These are phyloP conservation scores for Corythaixoides concolor DNA, from an alignment of 2,113 vertebrate genomes.

Conservation along the genomic window DNA sequence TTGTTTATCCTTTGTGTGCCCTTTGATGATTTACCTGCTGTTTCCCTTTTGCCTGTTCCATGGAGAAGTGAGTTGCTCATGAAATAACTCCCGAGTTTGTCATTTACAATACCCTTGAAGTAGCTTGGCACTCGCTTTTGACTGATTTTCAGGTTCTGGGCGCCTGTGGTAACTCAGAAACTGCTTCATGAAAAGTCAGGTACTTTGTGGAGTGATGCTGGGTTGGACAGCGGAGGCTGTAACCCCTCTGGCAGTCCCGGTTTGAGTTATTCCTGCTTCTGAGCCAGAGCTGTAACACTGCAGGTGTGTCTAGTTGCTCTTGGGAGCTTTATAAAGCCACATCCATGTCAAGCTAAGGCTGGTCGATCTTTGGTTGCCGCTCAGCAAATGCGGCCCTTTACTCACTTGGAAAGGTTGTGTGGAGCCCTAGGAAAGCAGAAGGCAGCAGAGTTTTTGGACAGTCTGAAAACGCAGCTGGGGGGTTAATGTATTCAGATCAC, in stretches of 20 bases:
- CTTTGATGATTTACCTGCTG: background rate
- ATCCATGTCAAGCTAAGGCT: background rate
- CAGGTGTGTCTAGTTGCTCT: background rate
- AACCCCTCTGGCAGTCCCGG: background rate
- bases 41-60: background rate
- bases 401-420: background rate
- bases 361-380: background rate
- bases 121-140: background rate
- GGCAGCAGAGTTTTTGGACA: background rate
- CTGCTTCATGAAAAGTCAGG: background rate
- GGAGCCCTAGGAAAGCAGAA: background rate
- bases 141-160: background rate
- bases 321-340: background rate
- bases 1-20: background rate
- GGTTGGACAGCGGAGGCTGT: background rate
- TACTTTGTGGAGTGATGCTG: background rate
- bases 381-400: background rate
- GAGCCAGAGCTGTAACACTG: background rate
- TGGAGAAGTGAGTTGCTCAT: background rate
- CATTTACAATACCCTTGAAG: background rate
- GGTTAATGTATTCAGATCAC: rapidly evolving
- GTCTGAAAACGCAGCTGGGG: background rate
- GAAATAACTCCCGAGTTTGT: background rate
- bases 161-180: background rate
- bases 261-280: background rate